Evolutionary conservation across 2,113 vertebrate genomes (phyloP).

Genomic region (Plestiodon gilberti): DNA sequence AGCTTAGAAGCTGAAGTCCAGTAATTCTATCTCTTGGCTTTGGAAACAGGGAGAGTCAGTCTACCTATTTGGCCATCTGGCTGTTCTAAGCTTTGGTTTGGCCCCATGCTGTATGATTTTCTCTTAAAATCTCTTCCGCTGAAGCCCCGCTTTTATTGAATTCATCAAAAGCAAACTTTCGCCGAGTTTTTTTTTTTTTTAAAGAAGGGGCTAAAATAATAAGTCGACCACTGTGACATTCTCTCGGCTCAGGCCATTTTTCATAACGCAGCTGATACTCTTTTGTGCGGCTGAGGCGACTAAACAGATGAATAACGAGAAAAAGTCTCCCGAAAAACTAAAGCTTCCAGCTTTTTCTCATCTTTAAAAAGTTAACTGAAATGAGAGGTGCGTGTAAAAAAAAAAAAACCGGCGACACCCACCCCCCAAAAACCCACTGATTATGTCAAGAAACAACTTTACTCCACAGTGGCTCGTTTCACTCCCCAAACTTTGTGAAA

Average conservation of each 20-base stretch:
- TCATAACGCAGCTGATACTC: constrained; percentile 91
- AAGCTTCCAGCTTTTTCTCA: constrained; percentile 77
- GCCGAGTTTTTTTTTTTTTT: constrained; percentile 79
- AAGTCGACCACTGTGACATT: constrained; percentile 98
- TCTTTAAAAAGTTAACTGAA: constrained; percentile 80
- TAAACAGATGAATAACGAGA: constrained; percentile 85
- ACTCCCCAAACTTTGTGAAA: constrained; percentile 76
- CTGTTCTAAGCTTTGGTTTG: constrained; percentile 81
- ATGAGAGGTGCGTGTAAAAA: constrained; percentile 71
- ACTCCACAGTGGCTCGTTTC: constrained; percentile 49
- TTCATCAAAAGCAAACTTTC: constrained; percentile 95
- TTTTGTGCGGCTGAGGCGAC: constrained; percentile 91
- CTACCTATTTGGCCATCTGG: constrained; percentile 82
- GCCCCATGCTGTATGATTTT: constrained; percentile 84
- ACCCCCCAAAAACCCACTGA: constrained; percentile 73
- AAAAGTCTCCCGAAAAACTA: constrained; percentile 77
- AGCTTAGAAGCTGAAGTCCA: constrained; percentile 51
- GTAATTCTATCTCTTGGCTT: constrained; percentile 67
- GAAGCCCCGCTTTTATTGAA: constrained; percentile 87
- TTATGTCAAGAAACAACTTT: constrained; percentile 74
- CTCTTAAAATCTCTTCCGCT: constrained; percentile 85
- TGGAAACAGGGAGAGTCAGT: constrained; percentile 57
- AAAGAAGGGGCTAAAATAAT: constrained; percentile 88
- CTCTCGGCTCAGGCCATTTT: constrained; percentile 91
- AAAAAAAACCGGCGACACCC: background rate